Evolutionary conservation across 2,888 invertebrate genomes (phyloP), one percentile per base, ranked within the genome.

Genomic region (Tetrapedia diversipes): DNA sequence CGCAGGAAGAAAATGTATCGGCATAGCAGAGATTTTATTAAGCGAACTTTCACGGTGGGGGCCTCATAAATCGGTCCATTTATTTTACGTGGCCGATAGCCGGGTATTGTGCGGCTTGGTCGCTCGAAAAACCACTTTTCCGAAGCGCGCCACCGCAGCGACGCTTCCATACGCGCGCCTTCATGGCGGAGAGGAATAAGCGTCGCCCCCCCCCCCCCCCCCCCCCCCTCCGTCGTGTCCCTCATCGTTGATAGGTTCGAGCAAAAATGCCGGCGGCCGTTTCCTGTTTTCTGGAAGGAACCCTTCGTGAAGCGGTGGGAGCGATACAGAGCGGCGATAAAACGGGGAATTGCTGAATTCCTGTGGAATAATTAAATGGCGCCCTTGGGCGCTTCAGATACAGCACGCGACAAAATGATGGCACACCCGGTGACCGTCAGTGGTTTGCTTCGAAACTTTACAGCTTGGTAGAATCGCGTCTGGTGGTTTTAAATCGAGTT

Each of bases 1-100:
- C 49, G 57, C 61, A 49, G 63, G 45, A 39, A 24, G 70, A 54
- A 66, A 64, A 81, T 83, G 77, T 83, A 83, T 86, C 81, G 83
- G 45, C 85, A 86, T 86, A 81, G 84, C 87, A 73, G 70, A 79
- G 83, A 88, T 82, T 87, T 87, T 88, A 89, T 90, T 86, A 81
- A 86, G 82, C 85, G 83, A 75, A 69, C 64, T 34, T 47, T 45
- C 68, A 32, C 65, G 1, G 41, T 57, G 49, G 59, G 39, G 65
- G 43, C 51, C 27, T 70, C 86, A 76, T 90, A 89, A 89, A 89
- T 88, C 87, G 89, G 84, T 79, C 87, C 87, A 90, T 90, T 89
- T 89, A 89, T 87, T 90, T 88, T 83, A 85, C 81, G 79, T 67
- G 71, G 22, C 16, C 51, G 41, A 39, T 10, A 66, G 70, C 51